These are phyloP conservation scores for Antechinus stuartii DNA, from an alignment of 2,113 vertebrate species.

Conservation along the genomic window DNA sequence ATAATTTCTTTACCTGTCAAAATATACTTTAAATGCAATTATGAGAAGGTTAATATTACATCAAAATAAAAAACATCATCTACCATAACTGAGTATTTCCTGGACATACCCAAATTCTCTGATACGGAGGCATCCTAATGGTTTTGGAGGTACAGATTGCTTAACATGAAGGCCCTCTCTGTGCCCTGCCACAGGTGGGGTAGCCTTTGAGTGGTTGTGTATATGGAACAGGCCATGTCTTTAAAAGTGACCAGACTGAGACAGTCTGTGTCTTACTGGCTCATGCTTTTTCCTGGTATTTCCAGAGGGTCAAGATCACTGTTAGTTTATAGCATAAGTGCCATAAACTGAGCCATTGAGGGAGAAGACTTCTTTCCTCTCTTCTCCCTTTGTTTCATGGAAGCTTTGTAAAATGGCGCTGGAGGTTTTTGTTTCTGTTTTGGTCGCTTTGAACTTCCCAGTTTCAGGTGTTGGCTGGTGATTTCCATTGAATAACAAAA, in stretches of 20 bases:
- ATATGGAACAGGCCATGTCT: neutral
- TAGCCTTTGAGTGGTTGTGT: neutral
- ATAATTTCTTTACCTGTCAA: neutral
- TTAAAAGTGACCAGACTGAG: neutral
- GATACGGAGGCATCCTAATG: neutral
- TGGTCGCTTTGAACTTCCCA: neutral
- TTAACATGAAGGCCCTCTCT: neutral
- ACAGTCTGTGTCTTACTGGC: neutral
- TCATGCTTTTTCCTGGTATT: neutral
- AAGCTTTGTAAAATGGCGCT: neutral
- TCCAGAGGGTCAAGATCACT: neutral
- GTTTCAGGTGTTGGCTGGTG: neutral
- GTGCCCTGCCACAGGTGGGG: neutral
- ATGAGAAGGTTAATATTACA: neutral
- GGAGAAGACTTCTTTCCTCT: neutral
- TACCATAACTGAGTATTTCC: neutral
- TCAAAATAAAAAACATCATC: neutral
- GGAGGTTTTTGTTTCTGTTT: neutral
- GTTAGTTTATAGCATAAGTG: neutral
- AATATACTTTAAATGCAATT: neutral
- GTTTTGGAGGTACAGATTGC: neutral
- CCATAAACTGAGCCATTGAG: neutral
- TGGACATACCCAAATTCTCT: neutral
- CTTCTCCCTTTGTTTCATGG: neutral
- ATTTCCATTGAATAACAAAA: neutral